Conservation (phyloP, 2,113 vertebrate genomes). For the Peromyscus maniculatus region DNA sequence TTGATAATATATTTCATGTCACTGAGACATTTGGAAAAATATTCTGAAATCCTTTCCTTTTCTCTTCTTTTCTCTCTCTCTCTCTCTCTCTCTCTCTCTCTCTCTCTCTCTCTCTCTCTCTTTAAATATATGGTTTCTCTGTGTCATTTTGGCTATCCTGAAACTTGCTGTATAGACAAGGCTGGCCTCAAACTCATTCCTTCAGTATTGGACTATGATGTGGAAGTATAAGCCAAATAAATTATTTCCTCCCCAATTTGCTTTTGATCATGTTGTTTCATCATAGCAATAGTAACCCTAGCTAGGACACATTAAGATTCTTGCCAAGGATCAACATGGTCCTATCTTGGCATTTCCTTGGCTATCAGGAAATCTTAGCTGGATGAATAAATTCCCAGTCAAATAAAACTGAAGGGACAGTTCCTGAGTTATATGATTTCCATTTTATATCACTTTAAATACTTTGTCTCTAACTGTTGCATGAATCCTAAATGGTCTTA, state of each 20-base stretch:
- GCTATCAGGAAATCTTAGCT: not conserved
- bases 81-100: not conserved
- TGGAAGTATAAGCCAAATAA: not conserved
- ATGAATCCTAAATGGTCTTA: too few species aligned
- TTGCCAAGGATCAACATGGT: not conserved
- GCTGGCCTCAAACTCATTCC: not conserved
- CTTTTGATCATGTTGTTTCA: not conserved
- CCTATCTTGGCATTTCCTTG: not conserved
- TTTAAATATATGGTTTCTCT: not conserved
- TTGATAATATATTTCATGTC: not conserved
- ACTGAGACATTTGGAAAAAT: not conserved
- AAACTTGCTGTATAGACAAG: not conserved
- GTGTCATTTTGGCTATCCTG: not conserved
- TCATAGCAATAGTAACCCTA: not conserved
- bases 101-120: too few species aligned
- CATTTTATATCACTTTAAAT: not conserved
- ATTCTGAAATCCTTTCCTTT: not conserved
- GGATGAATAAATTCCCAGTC: conserved; percentile 32
- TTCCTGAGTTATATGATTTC: conserved; percentile 16
- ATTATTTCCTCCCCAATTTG: not conserved
- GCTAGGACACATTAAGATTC: conserved; percentile 4
- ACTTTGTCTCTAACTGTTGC: not conserved
- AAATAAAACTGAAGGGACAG: not conserved
- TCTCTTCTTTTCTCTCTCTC: too few species aligned
- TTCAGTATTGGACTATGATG: not conserved